Conservation (phyloP, 2,113 vertebrate genomes). For the Pao palembangensis region DNA sequence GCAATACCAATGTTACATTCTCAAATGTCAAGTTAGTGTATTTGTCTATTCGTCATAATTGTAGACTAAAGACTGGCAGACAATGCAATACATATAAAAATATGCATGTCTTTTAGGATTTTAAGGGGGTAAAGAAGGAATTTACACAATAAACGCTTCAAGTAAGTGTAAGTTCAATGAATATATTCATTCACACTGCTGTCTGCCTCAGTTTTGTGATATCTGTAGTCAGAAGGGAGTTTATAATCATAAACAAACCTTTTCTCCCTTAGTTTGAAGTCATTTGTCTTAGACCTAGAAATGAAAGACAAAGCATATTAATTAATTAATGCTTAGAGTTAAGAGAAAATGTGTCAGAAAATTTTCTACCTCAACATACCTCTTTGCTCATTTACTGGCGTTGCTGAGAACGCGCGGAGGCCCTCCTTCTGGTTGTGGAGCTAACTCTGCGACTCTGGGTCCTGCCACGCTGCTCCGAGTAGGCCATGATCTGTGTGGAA, state of each 20-base stretch:
- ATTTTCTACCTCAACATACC: constrained; percentile 27
- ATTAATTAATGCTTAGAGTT: constrained; percentile 2
- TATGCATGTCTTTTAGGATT: constrained; percentile 26
- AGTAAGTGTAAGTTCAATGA: constrained; percentile 46
- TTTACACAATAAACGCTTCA: constrained; percentile 48
- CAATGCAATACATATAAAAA: constrained; percentile 29
- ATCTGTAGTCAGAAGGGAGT: constrained; percentile 47
- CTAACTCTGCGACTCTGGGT: constrained; percentile 60
- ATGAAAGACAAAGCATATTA: constrained; percentile 21
- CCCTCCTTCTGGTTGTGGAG: constrained; percentile 63
- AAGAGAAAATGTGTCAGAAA: constrained; percentile 2
- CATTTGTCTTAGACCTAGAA: constrained; percentile 43
- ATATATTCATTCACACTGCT: constrained; percentile 34
- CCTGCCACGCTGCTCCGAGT: constrained; percentile 64
- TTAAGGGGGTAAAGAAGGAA: constrained; percentile 14
- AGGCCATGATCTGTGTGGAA: constrained; percentile 73
- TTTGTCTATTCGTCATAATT: constrained; percentile 41
- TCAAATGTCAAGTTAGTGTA: constrained; percentile 16
- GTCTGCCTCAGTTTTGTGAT: constrained; percentile 28
- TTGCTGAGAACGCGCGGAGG: constrained; percentile 46
- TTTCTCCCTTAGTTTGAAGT: constrained; percentile 37
- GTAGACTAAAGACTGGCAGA: constrained; percentile 24
- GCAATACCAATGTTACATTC: constrained; percentile 30
- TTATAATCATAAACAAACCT: constrained; percentile 46
- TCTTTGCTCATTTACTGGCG: constrained; percentile 58